Conservation (phyloP, 2,113 vertebrate genomes). For the Phalacrocorax brasilianus region DNA sequence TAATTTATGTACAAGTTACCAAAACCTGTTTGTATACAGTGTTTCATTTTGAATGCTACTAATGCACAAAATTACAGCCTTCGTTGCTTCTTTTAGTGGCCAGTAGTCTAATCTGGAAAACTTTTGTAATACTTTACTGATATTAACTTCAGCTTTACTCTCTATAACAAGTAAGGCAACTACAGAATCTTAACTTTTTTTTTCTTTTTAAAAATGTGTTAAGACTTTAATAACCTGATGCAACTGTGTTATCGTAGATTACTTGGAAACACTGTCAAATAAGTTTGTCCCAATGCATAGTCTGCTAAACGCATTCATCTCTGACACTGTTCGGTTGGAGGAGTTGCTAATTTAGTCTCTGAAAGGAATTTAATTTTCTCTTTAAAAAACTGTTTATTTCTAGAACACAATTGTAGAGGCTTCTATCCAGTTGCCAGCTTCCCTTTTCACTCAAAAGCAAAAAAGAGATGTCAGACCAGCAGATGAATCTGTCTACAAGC, state of each 20-base stretch:
- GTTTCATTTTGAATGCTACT: neutral
- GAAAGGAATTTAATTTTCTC: neutral
- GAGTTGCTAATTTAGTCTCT: neutral
- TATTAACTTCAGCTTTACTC: neutral
- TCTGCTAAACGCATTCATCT: neutral
- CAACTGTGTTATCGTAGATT: neutral
- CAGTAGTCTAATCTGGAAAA: neutral
- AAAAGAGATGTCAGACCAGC: constrained; percentile 75
- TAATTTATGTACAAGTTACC: neutral
- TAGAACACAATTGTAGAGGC: constrained; percentile 94
- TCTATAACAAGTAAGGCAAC: neutral
- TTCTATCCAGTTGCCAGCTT: constrained; percentile 90
- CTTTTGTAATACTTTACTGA: neutral
- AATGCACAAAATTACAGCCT: neutral
- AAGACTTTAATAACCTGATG: neutral
- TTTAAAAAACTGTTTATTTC: constrained; percentile 21
- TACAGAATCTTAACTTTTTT: neutral
- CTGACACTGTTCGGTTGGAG: neutral
- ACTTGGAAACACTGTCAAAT: neutral
- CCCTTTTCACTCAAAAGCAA: constrained; percentile 82
- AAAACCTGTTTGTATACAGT: neutral
- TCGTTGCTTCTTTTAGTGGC: neutral
- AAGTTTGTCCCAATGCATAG: neutral
- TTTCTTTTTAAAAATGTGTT: neutral
- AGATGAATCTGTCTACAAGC: constrained; percentile 86